phyloP scores from a whole-genome alignment of 2,797 vertebrate genomes.

The Enteromius radiatus region DNA sequence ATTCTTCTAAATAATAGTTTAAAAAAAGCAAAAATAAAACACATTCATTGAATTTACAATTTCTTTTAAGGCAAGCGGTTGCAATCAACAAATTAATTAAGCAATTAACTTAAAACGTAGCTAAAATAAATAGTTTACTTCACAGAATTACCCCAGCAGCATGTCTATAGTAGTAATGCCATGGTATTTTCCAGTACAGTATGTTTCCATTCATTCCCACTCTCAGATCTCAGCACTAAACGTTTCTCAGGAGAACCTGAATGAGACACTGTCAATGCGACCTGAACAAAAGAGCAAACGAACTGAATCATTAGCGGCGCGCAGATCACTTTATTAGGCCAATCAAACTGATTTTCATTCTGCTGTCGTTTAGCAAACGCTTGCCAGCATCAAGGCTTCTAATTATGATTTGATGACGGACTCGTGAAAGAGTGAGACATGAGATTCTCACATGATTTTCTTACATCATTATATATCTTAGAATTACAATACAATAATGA shows the following conservation, averaged over 20 bases:
- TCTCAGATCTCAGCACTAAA: too few species aligned
- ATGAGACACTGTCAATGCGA: conserved; percentile 33
- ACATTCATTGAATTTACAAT: too few species aligned
- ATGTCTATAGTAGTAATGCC: not conserved
- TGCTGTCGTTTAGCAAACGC: conserved; percentile 46
- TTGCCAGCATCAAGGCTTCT: conserved; percentile 40
- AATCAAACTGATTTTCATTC: conserved; percentile 58
- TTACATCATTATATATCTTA: not conserved
- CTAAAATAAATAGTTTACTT: not conserved
- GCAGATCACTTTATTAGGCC: conserved; percentile 56
- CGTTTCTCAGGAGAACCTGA: conserved; percentile 49
- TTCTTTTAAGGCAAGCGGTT: too few species aligned
- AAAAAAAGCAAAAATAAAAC: too few species aligned
- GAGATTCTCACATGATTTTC: not conserved
- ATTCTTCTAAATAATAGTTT: too few species aligned
- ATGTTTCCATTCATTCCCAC: not conserved
- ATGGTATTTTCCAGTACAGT: not conserved
- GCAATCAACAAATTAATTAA: too few species aligned
- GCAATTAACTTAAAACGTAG: too few species aligned
- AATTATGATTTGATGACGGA: conserved; percentile 60
- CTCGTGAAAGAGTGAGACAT: conserved; percentile 42
- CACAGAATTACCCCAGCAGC: not conserved
- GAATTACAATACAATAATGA: not conserved
- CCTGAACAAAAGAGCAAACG: conserved; percentile 43
- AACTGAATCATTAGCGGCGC: conserved; percentile 57